Percentiles rank a stretch among this genome's conserved stretches.
These are phyloP conservation scores for Zaprionus lachaisei DNA, from an alignment of 1,140 invertebrate genomes.

Conservation along the genomic window DNA sequence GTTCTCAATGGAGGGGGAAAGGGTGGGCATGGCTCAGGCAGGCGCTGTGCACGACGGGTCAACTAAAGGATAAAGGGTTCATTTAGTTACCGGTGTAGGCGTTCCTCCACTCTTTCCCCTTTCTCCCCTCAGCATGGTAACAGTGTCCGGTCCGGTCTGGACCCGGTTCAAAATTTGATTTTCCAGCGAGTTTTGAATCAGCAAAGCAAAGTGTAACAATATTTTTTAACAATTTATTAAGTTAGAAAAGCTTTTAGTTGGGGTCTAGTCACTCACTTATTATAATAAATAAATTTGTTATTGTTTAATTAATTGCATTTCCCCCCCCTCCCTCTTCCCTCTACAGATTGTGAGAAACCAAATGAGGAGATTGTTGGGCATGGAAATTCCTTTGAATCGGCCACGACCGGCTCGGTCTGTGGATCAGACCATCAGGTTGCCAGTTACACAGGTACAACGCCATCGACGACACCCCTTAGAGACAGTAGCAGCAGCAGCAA, in stretches of 20 bases:
- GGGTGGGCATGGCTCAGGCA: background rate
- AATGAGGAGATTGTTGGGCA: constrained; percentile 87
- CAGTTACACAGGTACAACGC: constrained; percentile 85
- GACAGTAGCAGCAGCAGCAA: constrained; percentile 57
- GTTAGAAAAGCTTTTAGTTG: constrained; percentile 65
- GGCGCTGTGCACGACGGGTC: background rate
- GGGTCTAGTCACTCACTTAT: constrained; percentile 31
- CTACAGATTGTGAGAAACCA: constrained; percentile 84
- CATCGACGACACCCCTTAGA: constrained; percentile 65
- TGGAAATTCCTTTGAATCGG: constrained; percentile 90
- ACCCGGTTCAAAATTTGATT: constrained; percentile 27
- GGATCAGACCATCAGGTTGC: constrained; percentile 89
- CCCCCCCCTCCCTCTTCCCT: background rate
- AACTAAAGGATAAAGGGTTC: background rate
- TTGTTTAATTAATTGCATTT: constrained; percentile 58
- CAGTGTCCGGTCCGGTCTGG: constrained; percentile 33
- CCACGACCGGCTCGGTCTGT: constrained; percentile 85
- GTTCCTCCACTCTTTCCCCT: constrained; percentile 6
- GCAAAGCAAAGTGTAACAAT: constrained; percentile 18
- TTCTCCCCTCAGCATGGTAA: background rate
- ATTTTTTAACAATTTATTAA: constrained; percentile 57
- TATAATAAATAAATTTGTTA: constrained; percentile 30
- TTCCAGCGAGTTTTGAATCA: constrained; percentile 4
- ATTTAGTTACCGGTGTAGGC: constrained; percentile 23
- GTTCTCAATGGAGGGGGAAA: background rate